Base-by-base conservation (phyloP, 2,113 vertebrate species). In the Pelmatolapia mariae region DNA sequence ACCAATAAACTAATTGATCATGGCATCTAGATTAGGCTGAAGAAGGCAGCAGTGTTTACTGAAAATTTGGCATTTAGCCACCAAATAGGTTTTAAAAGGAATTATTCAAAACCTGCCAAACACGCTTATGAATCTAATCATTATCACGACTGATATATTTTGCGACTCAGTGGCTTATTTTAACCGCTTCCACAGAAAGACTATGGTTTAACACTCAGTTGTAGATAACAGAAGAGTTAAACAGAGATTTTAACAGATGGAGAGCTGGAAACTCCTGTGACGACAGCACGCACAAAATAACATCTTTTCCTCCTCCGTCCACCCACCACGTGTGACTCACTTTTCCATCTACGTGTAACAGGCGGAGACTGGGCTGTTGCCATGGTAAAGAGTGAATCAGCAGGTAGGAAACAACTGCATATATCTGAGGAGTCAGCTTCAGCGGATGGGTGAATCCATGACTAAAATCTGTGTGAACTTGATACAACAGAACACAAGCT, bases 241-340 rank as follows among this genome's bases (percentile, higher is more conserved):
- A 56, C 29, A 7, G 12, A 40, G 31, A 63, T 53, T 16, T 38
- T 11, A 76, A 73, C 36, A 10, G 53, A 81, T 15, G 16, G 4
- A 59, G 53, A 90, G 79, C 22, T 86, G 89, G 87, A 89, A 94
- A 90, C 88, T 93, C 91, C 88, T 52, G 82, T 92, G 92, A 94
- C 22, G 82, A 86, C 29, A 38, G 63, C 7, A 8, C 8, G 45
- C 47, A 53, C 54, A 84, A 89, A 93, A 93, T 92, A 91, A 80
- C 40, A 66, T 47, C 5, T 16, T 1, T 40, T 81, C 81, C 22
- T 78, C 85, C 73, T 88, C 78, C 18, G 52, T 73, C 91, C 90
- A 16, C 87, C 87, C 89, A 89, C 90, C 56, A 59, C 45, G 6
- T 71, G 59, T 96, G 95, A 96, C 90, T 96, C 95, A 95, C 84